Percentiles rank a stretch among this genome's conserved stretches.
These are phyloP conservation scores for Gallinago stenura DNA, from an alignment of 2,797 vertebrate species.

Conservation along the genomic window DNA sequence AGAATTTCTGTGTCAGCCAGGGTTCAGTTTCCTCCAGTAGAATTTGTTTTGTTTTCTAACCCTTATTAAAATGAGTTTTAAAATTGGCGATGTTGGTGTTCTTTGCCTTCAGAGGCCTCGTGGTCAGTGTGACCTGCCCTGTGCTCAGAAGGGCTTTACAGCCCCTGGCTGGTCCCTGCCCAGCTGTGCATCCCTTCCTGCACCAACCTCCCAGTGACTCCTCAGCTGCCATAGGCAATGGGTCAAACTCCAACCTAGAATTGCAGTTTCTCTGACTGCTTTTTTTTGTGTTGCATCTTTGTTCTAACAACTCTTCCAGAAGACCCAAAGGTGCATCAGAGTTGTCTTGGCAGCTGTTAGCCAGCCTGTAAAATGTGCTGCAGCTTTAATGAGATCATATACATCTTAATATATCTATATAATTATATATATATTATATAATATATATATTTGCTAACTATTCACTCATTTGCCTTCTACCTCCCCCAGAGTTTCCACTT, in stretches of 20 bases:
- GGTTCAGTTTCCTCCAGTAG: not conserved
- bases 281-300: not conserved
- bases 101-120: not conserved
- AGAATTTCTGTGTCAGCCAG: not conserved
- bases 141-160: not conserved
- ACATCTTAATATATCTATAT: conserved; percentile 46
- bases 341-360: conserved; percentile 24
- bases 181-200: not conserved
- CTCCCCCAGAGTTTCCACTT: conserved; percentile 66
- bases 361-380: conserved; percentile 44
- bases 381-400: conserved; percentile 60
- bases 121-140: not conserved
- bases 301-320: not conserved
- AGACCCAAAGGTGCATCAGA: not conserved
- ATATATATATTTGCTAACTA: conserved; percentile 65
- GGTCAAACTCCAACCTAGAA: not conserved
- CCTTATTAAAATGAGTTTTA: not conserved
- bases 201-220: not conserved
- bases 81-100: not conserved
- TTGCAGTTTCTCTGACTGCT: not conserved
- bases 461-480: conserved; percentile 63
- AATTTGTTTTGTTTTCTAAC: not conserved
- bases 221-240: not conserved
- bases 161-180: not conserved
- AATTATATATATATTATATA: conserved; percentile 39